Base-by-base conservation (phyloP, 2,113 vertebrate genomes). In the Nanger granti region DNA sequence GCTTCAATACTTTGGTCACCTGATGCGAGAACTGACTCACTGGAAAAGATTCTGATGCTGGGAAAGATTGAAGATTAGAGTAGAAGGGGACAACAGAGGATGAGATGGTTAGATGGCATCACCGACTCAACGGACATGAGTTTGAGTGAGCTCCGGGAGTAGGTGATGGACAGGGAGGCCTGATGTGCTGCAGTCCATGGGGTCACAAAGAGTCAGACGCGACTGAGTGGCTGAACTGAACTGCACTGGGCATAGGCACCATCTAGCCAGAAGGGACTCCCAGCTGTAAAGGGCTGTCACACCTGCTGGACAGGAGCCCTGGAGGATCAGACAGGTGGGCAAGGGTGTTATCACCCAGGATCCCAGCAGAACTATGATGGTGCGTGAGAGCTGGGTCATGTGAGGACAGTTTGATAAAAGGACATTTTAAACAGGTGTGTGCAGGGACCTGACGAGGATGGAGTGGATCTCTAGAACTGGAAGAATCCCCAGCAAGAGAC, bases 371-470 rank as follows among this genome's bases (percentile, higher is more conserved):
- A 73, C 31, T 18, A 4, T 0, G 0, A n/a, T 12, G 49, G 49
- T 1, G 1, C 49, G 0, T 1, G 7, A 37, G 14, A 41, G 18
- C 26, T 10, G 55, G 69, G 20, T 54, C 7, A 0, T 0, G 17
- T 18, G 13, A 76, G 47, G 41, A 69, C 13, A 31, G 62, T 69
- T 66, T 31, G 18, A 41, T 17, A 64, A 89, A 76, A 17, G 37
- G 28, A 8, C 41, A 5, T 10, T 34, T 55, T 26, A 41, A 4
- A 8, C 12, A 89, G 11, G 4, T 3, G 54, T 8, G 22, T 8
- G 31, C 55, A 44, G 41, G 47, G 73, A 37, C 5, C 6, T 37
- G 47, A 12, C 47, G 14, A 8, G 17, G 29, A 11, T 2, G 47
- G 26, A 3, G 7, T 1, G 1, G 47, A 44, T 41, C 44, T 52